phyloP scores from a whole-genome alignment of 2,888 invertebrate species.

The Polia nebulosa region DNA sequence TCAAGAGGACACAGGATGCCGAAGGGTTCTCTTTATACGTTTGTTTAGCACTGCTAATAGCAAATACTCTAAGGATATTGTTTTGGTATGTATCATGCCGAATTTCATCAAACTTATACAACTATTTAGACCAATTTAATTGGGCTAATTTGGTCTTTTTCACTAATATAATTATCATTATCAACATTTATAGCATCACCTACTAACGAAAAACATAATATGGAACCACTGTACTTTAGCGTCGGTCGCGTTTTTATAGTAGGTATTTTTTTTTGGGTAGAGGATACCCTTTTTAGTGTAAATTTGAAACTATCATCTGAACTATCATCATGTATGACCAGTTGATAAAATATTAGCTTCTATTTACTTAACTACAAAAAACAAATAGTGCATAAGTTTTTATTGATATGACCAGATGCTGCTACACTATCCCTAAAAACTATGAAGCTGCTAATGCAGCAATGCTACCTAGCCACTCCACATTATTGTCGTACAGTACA shows the following conservation, averaged over 20 bases:
- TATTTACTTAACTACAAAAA: not conserved
- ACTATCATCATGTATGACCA: not conserved
- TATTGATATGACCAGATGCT: not conserved
- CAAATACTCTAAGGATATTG: conserved; percentile 98
- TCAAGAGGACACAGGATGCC: conserved; percentile 96
- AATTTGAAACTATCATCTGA: too few relatives aligned
- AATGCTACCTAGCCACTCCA: too few relatives aligned
- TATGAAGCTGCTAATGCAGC: not conserved
- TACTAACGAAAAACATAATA: not conserved
- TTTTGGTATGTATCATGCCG: conserved; percentile 95
- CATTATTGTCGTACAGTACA: too few relatives aligned
- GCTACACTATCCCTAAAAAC: not conserved
- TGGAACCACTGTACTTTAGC: too few relatives aligned
- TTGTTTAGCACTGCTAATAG: conserved; percentile 98
- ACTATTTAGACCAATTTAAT: not conserved
- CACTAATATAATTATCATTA: not conserved
- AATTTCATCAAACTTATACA: not conserved
- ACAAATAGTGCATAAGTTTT: too few relatives aligned
- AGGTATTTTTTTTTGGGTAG: too few relatives aligned
- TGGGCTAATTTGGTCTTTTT: not conserved
- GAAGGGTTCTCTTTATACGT: conserved; percentile 99
- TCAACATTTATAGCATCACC: not conserved
- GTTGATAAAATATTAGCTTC: not conserved
- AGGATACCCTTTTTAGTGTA: too few relatives aligned
- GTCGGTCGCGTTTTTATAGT: too few relatives aligned